phyloP scores from a whole-genome alignment of 2,888 invertebrate species.

The Drosophila stalkeri region DNA sequence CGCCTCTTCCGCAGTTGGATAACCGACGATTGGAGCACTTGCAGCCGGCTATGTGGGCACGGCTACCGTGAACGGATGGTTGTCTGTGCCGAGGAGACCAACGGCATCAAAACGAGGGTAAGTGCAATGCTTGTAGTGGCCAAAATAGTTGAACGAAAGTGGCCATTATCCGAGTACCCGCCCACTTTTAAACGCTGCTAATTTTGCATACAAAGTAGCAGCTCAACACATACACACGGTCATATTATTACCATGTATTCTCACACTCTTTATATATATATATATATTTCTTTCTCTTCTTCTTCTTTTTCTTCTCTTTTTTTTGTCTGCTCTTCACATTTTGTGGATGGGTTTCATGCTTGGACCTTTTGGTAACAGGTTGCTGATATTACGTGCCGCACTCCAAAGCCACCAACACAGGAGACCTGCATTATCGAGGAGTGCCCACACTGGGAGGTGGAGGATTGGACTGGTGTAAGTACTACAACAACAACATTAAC shows the following conservation, averaged over 20 bases:
- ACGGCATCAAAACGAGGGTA: conserved; percentile 92
- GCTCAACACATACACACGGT: conserved; percentile 25
- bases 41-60: conserved; percentile 94
- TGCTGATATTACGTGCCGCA: conserved; percentile 91
- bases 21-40: conserved; percentile 94
- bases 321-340: conserved; percentile 32
- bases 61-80: conserved; percentile 93
- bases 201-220: conserved; percentile 66
- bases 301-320: conserved; percentile 33
- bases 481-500: conserved; percentile 29
- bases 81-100: conserved; percentile 93
- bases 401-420: conserved; percentile 91
- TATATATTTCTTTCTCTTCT: conserved; percentile 10
- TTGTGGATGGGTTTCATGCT: conserved; percentile 12
- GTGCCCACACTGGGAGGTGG: conserved; percentile 95
- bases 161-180: conserved; percentile 58
- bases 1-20: conserved; percentile 90
- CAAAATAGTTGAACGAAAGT: conserved; percentile 54
- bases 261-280: conserved; percentile 38
- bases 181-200: conserved; percentile 58
- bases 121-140: conserved; percentile 70
- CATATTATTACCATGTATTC: conserved; percentile 67
- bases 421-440: conserved; percentile 94
- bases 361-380: conserved; percentile 86
- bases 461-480: conserved; percentile 96